These are phyloP conservation scores for Sigmodon hispidus DNA, from an alignment of 2,113 vertebrate genomes.

Conservation along the genomic window DNA sequence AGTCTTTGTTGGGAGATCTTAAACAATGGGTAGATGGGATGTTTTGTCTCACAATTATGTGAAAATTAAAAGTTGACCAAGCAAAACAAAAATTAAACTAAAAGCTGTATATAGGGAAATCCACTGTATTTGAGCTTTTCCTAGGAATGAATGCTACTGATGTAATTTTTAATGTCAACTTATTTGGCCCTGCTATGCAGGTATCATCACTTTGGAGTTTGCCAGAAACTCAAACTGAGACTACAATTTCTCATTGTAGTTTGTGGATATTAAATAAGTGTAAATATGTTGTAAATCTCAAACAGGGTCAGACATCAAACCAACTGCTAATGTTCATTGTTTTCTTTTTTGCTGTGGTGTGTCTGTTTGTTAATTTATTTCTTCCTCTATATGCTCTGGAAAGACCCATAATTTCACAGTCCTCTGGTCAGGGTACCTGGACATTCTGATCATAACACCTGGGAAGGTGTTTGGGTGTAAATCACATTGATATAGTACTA, in stretches of 20 bases:
- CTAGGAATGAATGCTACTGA: not conserved
- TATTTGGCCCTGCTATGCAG: not conserved
- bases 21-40: not conserved
- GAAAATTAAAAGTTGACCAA: not conserved
- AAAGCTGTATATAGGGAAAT: not conserved
- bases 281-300: not conserved
- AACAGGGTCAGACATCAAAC: not conserved
- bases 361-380: not conserved
- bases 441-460: not conserved
- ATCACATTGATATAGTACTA: fast-evolving
- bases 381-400: not conserved
- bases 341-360: not conserved
- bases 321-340: not conserved
- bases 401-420: not conserved
- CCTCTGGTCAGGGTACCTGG: not conserved
- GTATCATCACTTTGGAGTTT: not conserved
- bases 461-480: not conserved
- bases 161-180: not conserved
- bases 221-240: not conserved
- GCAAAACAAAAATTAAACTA: not conserved
- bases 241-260: not conserved
- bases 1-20: not conserved
- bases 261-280: not conserved
- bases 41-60: not conserved
- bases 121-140: not conserved